These are phyloP conservation scores for Drosophila vallismaia DNA, from an alignment of 2,888 invertebrate species.

Conservation along the genomic window DNA sequence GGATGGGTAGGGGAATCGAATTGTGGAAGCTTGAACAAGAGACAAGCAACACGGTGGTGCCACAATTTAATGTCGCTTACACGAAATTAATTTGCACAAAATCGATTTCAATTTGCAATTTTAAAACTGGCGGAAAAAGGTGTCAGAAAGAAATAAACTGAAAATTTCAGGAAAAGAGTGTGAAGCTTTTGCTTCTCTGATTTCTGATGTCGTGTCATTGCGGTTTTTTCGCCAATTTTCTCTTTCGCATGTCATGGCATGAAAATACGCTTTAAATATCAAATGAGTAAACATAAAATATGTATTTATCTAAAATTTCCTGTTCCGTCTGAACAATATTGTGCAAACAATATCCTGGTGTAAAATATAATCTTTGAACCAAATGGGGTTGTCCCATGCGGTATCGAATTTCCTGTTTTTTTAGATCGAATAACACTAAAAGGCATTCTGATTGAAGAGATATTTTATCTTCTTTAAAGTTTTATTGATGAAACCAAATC, in stretches of 20 bases:
- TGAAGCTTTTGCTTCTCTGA: neutral
- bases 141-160: conserved; percentile 5
- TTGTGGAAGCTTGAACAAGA: conserved; percentile 21
- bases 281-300: conserved; percentile 29
- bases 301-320: conserved; percentile 19
- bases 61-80: conserved; percentile 56
- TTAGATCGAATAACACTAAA: neutral
- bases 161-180: conserved; percentile 2
- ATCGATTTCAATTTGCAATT: conserved; percentile 68
- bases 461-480: neutral
- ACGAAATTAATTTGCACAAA: conserved; percentile 69
- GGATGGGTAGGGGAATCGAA: conserved; percentile 1
- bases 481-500: neutral
- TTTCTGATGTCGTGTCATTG: conserved; percentile 36
- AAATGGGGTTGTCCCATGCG: too few relatives aligned
- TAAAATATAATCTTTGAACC: neutral
- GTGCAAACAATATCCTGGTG: conserved; percentile 3
- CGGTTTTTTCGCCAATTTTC: conserved; percentile 12
- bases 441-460: neutral
- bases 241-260: conserved; percentile 15
- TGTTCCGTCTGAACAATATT: neutral
- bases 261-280: conserved; percentile 16
- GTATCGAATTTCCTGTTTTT: neutral
- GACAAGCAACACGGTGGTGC: conserved; percentile 7
- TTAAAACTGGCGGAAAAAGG: conserved; percentile 9